Evolutionary conservation across 2,888 invertebrate genomes (phyloP).

Genomic region (Anodontia alba): DNA sequence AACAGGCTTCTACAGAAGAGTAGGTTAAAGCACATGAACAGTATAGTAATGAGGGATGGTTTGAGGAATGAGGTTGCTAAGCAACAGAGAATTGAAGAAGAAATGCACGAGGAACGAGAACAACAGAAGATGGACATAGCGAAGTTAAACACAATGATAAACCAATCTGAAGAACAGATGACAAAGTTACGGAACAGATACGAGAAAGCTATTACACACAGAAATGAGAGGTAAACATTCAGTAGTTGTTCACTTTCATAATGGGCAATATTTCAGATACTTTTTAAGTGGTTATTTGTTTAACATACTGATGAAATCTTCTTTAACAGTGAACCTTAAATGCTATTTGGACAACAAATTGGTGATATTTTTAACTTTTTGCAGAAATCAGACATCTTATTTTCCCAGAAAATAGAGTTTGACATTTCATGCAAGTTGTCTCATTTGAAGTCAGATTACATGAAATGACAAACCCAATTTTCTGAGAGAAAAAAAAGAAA

Average conservation of each 20-base stretch:
- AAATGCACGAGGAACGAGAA: conserved; percentile 82
- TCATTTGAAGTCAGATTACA: too few species aligned
- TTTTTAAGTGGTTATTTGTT: too few species aligned
- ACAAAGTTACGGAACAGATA: conserved; percentile 83
- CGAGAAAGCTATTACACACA: conserved; percentile 83
- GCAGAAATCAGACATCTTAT: too few species aligned
- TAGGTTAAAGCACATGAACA: conserved; percentile 82
- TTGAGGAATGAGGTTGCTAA: conserved; percentile 84
- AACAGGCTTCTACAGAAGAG: conserved; percentile 83
- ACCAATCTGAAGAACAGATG: conserved; percentile 84
- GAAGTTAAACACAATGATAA: conserved; percentile 84
- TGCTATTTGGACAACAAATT: too few species aligned
- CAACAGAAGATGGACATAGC: conserved; percentile 84
- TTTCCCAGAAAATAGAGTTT: too few species aligned
- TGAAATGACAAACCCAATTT: too few species aligned
- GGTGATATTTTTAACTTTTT: too few species aligned
- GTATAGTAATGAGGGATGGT: conserved; percentile 83
- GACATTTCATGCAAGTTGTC: too few species aligned
- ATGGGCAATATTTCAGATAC: too few species aligned
- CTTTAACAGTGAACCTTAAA: too few species aligned
- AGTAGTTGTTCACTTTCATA: background rate
- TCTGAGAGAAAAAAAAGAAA: too few species aligned
- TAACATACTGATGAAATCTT: too few species aligned
- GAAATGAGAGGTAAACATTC: conserved; percentile 81
- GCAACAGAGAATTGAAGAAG: conserved; percentile 82